These are phyloP conservation scores for Scytalopus superciliaris DNA, from an alignment of 2,113 vertebrate species.

Conservation along the genomic window DNA sequence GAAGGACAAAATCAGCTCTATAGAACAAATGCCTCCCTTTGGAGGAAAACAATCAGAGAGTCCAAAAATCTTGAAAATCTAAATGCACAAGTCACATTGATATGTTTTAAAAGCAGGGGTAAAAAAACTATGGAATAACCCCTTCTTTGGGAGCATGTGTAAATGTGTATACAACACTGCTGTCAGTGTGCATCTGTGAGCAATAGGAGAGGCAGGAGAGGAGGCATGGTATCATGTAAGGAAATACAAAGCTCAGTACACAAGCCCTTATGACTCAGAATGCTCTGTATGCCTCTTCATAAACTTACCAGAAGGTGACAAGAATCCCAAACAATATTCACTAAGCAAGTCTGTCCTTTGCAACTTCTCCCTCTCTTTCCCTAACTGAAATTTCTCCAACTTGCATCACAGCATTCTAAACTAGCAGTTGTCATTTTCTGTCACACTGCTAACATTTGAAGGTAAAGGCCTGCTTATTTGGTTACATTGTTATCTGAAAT, in stretches of 20 bases:
- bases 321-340: not conserved
- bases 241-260: not conserved
- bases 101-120: not conserved
- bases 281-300: not conserved
- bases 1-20: conserved; percentile 32
- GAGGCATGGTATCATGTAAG: not conserved
- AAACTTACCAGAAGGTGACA: not conserved
- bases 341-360: not conserved
- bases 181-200: not conserved
- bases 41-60: not conserved
- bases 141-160: not conserved
- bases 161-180: not conserved
- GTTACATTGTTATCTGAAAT: conserved; percentile 6
- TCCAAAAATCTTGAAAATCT: not conserved
- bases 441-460: not conserved
- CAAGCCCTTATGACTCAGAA: not conserved
- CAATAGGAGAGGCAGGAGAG: not conserved
- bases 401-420: not conserved
- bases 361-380: not conserved
- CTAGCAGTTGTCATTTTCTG: not conserved
- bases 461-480: not conserved
- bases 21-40: not conserved
- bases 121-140: not conserved
- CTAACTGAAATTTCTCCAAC: not conserved
- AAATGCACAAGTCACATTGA: not conserved